These are phyloP conservation scores for Isaurus tuberculatus DNA, from an alignment of 92 coral and sea anemone species.

Conservation along the genomic window DNA sequence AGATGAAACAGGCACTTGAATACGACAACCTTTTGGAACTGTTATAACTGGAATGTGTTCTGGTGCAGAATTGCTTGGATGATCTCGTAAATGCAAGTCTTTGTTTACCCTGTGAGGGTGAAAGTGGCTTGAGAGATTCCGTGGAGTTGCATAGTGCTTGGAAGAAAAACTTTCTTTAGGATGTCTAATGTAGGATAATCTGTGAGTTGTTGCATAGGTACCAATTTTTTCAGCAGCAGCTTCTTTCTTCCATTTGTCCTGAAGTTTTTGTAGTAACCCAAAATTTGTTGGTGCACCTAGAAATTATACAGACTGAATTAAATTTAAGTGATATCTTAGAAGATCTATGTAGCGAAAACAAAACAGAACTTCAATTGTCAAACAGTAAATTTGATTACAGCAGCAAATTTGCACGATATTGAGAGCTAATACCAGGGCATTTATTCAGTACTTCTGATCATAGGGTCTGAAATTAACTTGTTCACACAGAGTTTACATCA, in stretches of 20 bases:
- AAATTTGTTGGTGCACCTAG: slow-evolving; percentile 95
- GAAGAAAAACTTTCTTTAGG: slow-evolving; percentile 70
- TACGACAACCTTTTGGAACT: slow-evolving; percentile 49
- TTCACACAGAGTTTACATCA: too few relatives aligned
- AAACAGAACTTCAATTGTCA: too few relatives aligned
- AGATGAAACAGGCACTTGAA: slow-evolving; percentile 28
- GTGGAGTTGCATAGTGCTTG: slow-evolving; percentile 78
- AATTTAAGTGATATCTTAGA: too few relatives aligned
- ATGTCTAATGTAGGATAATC: slow-evolving; percentile 75
- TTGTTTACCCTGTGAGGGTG: slow-evolving; percentile 93
- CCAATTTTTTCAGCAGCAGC: slow-evolving; percentile 80
- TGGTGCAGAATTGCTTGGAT: slow-evolving; percentile 69
- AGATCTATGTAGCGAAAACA: too few relatives aligned
- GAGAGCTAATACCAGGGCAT: too few relatives aligned
- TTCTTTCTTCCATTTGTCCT: slow-evolving; percentile 92
- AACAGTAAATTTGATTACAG: too few relatives aligned
- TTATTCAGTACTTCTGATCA: too few relatives aligned
- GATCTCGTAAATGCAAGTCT: slow-evolving; percentile 83
- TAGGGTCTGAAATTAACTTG: too few relatives aligned
- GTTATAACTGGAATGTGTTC: slow-evolving; percentile 83
- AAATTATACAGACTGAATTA: not conserved
- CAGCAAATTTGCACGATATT: too few relatives aligned
- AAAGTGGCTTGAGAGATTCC: slow-evolving; percentile 84
- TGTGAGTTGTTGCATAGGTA: slow-evolving; percentile 78
- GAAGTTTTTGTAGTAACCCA: slow-evolving; percentile 86